Evolutionary conservation across 1,140 invertebrate genomes (phyloP).

Genomic region (Ganaspis sp.): DNA sequence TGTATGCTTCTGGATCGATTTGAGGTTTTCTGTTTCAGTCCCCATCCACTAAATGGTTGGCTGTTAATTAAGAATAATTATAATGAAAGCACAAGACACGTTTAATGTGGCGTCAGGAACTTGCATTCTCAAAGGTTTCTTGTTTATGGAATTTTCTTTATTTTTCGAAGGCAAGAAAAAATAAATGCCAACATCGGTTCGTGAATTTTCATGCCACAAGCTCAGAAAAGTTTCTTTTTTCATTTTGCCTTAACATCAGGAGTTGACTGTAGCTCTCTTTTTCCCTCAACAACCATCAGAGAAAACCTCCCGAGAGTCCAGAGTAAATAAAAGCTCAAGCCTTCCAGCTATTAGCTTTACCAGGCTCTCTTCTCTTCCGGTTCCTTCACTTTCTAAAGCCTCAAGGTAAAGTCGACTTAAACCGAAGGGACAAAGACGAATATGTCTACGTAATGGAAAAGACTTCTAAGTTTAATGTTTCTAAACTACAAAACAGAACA

Average conservation of each 20-base stretch:
- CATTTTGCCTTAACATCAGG: neutral
- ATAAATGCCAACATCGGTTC: neutral
- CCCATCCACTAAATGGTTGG: neutral
- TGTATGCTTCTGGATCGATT: slow-evolving; percentile 14
- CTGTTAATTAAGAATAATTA: neutral
- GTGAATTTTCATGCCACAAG: slow-evolving; percentile 1
- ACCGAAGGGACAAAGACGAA: slow-evolving; percentile 10
- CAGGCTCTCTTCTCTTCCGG: slow-evolving; percentile 23
- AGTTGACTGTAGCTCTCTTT: slow-evolving; percentile 12
- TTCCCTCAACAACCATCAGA: neutral
- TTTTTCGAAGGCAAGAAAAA: neutral
- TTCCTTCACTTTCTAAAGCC: slow-evolving; percentile 25
- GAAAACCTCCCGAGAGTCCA: slow-evolving; percentile 16
- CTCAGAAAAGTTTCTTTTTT: neutral
- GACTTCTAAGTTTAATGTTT: neutral
- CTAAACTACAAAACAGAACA: neutral
- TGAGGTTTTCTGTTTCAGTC: neutral
- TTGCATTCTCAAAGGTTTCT: neutral
- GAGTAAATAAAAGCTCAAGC: slow-evolving; percentile 29
- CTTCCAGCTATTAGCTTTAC: slow-evolving; percentile 24
- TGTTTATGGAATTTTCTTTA: neutral
- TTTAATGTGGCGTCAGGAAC: neutral
- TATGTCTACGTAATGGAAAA: slow-evolving; percentile 5
- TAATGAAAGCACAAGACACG: neutral
- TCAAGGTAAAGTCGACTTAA: slow-evolving; percentile 9